These are phyloP conservation scores for Suillia variegata DNA, from an alignment of 2,888 invertebrate species.

Conservation along the genomic window DNA sequence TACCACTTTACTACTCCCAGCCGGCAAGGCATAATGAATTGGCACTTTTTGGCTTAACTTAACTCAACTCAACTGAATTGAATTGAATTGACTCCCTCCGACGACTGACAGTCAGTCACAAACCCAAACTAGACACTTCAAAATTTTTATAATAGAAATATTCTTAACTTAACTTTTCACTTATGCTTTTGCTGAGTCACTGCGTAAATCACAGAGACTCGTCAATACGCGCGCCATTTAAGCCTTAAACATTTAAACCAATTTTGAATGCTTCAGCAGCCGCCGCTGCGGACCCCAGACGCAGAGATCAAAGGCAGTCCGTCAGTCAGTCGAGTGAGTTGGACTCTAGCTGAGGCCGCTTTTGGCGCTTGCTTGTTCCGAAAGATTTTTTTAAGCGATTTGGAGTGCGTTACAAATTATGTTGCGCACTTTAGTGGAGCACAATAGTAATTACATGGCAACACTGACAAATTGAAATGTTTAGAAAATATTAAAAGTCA, in stretches of 20 bases:
- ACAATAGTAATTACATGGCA: slow-evolving; percentile 1
- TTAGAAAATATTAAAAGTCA: background rate
- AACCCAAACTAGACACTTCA: too few species aligned
- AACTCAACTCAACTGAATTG: too few species aligned
- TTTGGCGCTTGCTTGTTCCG: background rate
- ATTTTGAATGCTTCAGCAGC: background rate
- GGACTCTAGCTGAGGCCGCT: too few species aligned
- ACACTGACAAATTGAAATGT: slow-evolving; percentile 5
- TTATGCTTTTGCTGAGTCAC: background rate
- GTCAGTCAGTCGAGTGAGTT: too few species aligned
- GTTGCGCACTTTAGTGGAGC: slow-evolving; percentile 4
- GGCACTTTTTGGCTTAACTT: background rate
- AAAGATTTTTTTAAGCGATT: background rate
- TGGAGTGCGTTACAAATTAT: slow-evolving; percentile 5
- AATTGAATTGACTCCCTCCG: too few species aligned
- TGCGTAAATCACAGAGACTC: background rate
- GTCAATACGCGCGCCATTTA: background rate
- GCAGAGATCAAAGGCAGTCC: background rate
- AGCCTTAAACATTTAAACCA: slow-evolving; percentile 3
- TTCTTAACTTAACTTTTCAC: background rate
- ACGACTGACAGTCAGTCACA: too few species aligned
- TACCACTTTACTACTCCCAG: too few species aligned
- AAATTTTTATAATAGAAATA: background rate
- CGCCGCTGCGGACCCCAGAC: background rate
- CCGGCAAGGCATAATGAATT: slow-evolving; percentile 3